Base-by-base conservation (phyloP, 1,140 invertebrate genomes). In the Pachypeltis micranthus region DNA sequence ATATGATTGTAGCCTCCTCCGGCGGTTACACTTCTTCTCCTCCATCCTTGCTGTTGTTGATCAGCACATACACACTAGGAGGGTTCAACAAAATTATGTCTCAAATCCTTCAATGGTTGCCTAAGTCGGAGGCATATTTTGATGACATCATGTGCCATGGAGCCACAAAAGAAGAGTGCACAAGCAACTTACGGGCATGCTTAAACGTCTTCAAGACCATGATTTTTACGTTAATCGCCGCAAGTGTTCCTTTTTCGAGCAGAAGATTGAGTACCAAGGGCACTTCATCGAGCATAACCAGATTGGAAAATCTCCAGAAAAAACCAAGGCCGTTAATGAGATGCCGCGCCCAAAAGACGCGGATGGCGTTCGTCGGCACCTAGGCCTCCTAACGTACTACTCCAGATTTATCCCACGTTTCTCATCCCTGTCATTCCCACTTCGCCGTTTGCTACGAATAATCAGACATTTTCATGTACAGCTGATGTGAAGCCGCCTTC, bases 341-440 rank as follows among this genome's bases (percentile, higher is more conserved):
- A 69, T 69, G 57, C 66, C 68, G 0, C 7, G 29, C 25, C 73
- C 74, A 2, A 26, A 19, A n/a, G 68, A 72, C 63, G 31, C 68
- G 3, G 62, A 68, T 23, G 67, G 72, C 57, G 44, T 72, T 7
- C 55, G 65, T 31, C 54, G 59, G 26, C 72, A 74, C 63, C 29
- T 75, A 16, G 74, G 74, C 7, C 31, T 73, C 28, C 44, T 71
- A 2, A 70, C 67, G 16, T 74, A 69, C 62, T 74, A 74, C 58
- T 14, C 63, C 7, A 27, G 64, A 29, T 74, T 73, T 57, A 71
- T 73, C 39, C 67, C 67, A 39, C 61, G 72, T 62, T 60, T 59
- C 3, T 51, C 69, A 2, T 44, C 56, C 27, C 44, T 60, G 4
- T 47, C 57, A 7, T 23, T 55, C 7, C 69, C 70, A 21, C 16